Evolutionary conservation across 2,797 vertebrate species (phyloP).

Genomic region (Smutsia gigantea): DNA sequence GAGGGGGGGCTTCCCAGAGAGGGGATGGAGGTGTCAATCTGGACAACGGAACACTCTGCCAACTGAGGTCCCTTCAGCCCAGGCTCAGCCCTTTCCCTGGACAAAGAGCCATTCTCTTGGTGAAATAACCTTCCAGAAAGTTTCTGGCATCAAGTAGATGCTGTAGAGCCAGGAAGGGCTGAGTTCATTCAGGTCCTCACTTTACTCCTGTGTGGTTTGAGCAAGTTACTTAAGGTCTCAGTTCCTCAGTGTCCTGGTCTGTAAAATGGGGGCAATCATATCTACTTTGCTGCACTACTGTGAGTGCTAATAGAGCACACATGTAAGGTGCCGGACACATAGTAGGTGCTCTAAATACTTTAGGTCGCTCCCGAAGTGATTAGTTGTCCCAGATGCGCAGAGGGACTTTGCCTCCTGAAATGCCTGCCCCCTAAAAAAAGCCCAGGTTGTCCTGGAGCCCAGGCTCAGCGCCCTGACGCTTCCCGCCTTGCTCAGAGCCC

Average conservation of each 20-base stretch:
- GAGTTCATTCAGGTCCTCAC: not conserved
- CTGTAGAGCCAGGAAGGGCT: not conserved
- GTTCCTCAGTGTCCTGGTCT: not conserved
- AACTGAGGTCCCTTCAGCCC: not conserved
- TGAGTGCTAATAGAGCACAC: not conserved
- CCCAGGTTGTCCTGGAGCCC: rapidly evolving
- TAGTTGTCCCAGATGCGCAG: not conserved
- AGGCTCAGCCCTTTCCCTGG: not conserved
- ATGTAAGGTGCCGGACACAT: rapidly evolving
- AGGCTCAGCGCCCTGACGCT: not conserved
- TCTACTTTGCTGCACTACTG: rapidly evolving
- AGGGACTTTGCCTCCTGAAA: not conserved
- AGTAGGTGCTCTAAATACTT: not conserved
- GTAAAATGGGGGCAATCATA: not conserved
- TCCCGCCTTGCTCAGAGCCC: not conserved
- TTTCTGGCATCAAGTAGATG: not conserved
- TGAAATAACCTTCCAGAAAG: conserved; percentile 40
- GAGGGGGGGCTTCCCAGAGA: not conserved
- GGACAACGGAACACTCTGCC: not conserved
- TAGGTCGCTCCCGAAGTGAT: not conserved
- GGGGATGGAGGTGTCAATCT: not conserved
- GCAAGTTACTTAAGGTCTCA: not conserved
- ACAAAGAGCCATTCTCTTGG: not conserved
- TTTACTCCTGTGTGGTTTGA: not conserved
- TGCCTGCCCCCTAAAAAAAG: not conserved